Base-by-base conservation (phyloP, 2,113 vertebrate species). In the Micromys minutus region DNA sequence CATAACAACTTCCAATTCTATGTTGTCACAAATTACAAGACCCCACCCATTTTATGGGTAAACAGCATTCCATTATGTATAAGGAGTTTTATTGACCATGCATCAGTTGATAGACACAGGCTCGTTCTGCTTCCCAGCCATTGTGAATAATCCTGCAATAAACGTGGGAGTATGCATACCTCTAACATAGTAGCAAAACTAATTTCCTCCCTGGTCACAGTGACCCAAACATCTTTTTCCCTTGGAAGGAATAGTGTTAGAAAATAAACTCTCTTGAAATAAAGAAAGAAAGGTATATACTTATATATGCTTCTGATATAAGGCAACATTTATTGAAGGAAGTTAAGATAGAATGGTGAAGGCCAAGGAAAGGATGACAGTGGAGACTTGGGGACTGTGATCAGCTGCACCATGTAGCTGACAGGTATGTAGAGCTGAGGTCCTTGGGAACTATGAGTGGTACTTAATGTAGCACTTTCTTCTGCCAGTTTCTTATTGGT, bases 291-390 rank as follows among this genome's bases (percentile, higher is more conserved):
- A 39, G 45, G 31, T 3, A 59, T 31, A 55, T 22, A 5, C 15
- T 42, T 42, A 24, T 74, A 67, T 67, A 72, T 59, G 47, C 29
- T 67, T 80, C 12, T 92, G 76, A 29, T 42, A 39, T 4, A 94
- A 91, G 6, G 50, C 67, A 31, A 3, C 42, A n/a, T 95, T 90
- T 95, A 95, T 94, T 97, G 50, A 95, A 81, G 69, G 88, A 85
- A 79, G 24, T 85, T 75, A 76, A 75, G 36, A 63, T 26, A 17
- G 34, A 31, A 72, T 59, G 29, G 22, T 69, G 50, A 88, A 91
- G 15, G 17, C 31, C 67, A 79, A 67, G 77, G 19, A 19, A 55
- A 80, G 42, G 3, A 34, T 55, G 65, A 45, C 5, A 74, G n/a
- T 67, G 36, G 50, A 63, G 50, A 45, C 5, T 34, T 4, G 4